phyloP scores from a whole-genome alignment of 2,888 invertebrate genomes.

The Frankliniella fusca region DNA sequence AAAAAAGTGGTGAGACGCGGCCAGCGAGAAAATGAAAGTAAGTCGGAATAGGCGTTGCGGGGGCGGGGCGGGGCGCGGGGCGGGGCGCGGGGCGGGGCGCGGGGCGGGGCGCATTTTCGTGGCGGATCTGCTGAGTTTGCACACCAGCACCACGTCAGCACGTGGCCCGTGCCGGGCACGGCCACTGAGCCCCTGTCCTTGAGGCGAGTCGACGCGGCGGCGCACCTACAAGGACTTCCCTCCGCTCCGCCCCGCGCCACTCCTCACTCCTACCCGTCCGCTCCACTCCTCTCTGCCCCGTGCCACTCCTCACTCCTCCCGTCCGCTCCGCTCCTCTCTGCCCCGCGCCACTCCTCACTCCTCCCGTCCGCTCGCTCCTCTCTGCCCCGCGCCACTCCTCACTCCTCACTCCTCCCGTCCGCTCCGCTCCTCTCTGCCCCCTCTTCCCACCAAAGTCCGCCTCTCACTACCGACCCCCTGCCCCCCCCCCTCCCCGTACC shows the following conservation, averaged over 20 bases:
- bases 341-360: neutral
- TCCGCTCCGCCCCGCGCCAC: neutral
- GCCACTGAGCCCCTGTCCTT: neutral
- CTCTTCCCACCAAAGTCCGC: neutral
- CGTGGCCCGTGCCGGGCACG: neutral
- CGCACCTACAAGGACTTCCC: constrained; percentile 10
- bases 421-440: neutral
- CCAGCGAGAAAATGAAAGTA: neutral
- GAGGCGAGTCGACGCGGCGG: neutral
- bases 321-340: neutral
- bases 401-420: too few relatives aligned
- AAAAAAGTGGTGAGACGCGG: too few relatives aligned
- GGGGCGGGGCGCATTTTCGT: neutral
- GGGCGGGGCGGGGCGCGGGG: neutral
- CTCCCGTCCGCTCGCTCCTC: neutral
- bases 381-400: neutral
- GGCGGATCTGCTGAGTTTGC: neutral
- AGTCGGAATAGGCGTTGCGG: neutral
- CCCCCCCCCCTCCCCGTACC: neutral
- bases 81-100: neutral
- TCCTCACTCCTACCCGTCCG: neutral
- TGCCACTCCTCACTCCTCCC: neutral
- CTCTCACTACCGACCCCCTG: too few relatives aligned
- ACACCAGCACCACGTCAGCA: too few relatives aligned
- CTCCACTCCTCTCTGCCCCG: neutral